A percentile compares a stretch with the other conserved stretches of the same genome.
phyloP scores from a whole-genome alignment of 1,140 invertebrate species.

The Ceratoteleas bidentatus region DNA sequence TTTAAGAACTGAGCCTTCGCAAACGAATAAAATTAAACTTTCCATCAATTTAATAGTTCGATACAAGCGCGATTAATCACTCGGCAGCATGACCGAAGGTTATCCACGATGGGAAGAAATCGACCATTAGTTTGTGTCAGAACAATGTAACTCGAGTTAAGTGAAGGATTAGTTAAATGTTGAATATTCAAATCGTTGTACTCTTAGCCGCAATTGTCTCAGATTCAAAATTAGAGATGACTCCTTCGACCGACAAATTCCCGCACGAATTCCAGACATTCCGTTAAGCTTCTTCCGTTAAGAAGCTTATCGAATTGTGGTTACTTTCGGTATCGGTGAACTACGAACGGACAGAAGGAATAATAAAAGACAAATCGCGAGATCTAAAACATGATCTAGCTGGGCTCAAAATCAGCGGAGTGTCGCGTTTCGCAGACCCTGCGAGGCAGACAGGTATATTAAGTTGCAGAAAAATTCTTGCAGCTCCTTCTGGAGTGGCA shows the following conservation, averaged over 20 bases:
- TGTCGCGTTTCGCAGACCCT: constrained; percentile 35
- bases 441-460: constrained; percentile 46
- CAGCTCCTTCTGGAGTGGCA: constrained; percentile 19
- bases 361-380: neutral
- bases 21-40: constrained; percentile 50
- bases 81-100: constrained; percentile 50
- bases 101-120: constrained; percentile 50
- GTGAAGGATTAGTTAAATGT: constrained; percentile 32
- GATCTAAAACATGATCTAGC: constrained; percentile 29
- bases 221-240: neutral
- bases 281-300: too few species aligned
- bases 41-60: constrained; percentile 53
- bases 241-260: neutral
- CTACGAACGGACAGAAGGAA: neutral
- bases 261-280: neutral
- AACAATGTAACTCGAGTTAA: constrained; percentile 51
- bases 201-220: constrained; percentile 11
- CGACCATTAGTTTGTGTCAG: constrained; percentile 49
- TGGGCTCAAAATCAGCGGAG: constrained; percentile 11
- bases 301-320: neutral
- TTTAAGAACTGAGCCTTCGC: constrained; percentile 31
- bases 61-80: constrained; percentile 56
- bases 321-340: too few species aligned
- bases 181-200: constrained; percentile 38
- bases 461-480: constrained; percentile 45